Evolutionary conservation across 92 coral and sea anemone genomes (phyloP), one percentile per base, ranked within the genome.

Genomic region (Diadumene lineata): DNA sequence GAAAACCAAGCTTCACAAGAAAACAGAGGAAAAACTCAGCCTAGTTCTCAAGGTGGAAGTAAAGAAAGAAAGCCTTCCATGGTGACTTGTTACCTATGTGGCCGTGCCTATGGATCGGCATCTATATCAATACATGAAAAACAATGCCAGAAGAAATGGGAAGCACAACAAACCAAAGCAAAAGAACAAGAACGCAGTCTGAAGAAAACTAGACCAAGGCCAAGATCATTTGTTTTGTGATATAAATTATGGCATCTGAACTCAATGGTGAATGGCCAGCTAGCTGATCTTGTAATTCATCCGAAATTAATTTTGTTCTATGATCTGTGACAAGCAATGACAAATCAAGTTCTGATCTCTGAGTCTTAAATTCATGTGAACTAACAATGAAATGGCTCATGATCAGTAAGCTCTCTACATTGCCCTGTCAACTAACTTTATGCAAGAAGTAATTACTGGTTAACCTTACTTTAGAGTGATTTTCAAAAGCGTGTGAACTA

Each of bases 71-170:
- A 83, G 69, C 97, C 98, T 28, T 62, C 82, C 48, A 65, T 80
- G 68, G 94, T 88, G 29, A 75, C 94, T 24, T 94, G 98, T 68
- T 94, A 94, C 56, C 88, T 94, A 58, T 94, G 98, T 77, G 98
- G 98, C 1, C 85, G 92, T n/a, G 97, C 94, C 38, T 94, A 88
- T 74, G 96, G 97, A 11, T 79, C 89, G 23, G 97, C 98, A 0
- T 94, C 98, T 2, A 88, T 87, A 34, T 72, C 97, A 27, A 84
- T 94, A 34, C 98, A 94, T 28, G 98, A 94, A 66, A 94, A 92
- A 71, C 97, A 94, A 76, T 94, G 98, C 73, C 82, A 83, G 33
- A 88, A 84, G 71, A 91, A 69, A 43, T 92, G 92, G 92, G 84
- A 82, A 68, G 85, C 84, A 66, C 87, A 88, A 32, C 68, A 81